Conservation (phyloP, 2,797 vertebrate species). For the Petrocephalus schoutedeni region DNA sequence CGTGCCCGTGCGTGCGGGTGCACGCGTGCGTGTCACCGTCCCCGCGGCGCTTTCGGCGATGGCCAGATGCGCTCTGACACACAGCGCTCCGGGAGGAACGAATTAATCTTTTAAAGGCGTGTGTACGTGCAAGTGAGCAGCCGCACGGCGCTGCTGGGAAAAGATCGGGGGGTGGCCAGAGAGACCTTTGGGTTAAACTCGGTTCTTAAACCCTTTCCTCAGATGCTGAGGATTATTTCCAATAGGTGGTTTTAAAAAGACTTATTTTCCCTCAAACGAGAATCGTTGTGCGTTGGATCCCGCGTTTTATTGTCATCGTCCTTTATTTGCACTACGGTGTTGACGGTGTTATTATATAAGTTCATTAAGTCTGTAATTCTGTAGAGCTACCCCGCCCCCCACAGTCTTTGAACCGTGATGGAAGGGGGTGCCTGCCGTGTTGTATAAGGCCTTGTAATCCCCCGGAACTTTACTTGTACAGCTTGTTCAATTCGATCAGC, state of each 20-base stretch:
- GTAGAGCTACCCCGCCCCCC: neutral
- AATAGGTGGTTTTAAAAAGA: neutral
- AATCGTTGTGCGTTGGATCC: neutral
- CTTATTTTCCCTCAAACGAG: neutral
- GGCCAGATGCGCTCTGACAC: conserved; percentile 7
- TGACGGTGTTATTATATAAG: neutral
- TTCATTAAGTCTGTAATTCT: neutral
- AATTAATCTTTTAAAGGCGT: conserved; percentile 9
- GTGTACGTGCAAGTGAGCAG: conserved; percentile 8
- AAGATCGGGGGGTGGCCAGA: neutral
- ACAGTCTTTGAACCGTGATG: neutral
- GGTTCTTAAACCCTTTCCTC: neutral
- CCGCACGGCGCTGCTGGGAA: neutral
- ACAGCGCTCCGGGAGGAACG: neutral
- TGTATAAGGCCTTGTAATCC: neutral
- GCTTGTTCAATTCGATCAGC: neutral
- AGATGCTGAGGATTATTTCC: neutral
- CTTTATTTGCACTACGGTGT: neutral
- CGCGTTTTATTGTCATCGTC: neutral
- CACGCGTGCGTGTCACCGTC: neutral
- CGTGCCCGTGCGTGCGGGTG: neutral
- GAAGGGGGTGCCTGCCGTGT: neutral
- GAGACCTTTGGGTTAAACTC: neutral
- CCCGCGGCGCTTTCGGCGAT: neutral
- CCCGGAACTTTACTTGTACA: too few species aligned